phyloP scores from a whole-genome alignment of 92 coral and sea anemone species.

The Micromussa lordhowensis region DNA sequence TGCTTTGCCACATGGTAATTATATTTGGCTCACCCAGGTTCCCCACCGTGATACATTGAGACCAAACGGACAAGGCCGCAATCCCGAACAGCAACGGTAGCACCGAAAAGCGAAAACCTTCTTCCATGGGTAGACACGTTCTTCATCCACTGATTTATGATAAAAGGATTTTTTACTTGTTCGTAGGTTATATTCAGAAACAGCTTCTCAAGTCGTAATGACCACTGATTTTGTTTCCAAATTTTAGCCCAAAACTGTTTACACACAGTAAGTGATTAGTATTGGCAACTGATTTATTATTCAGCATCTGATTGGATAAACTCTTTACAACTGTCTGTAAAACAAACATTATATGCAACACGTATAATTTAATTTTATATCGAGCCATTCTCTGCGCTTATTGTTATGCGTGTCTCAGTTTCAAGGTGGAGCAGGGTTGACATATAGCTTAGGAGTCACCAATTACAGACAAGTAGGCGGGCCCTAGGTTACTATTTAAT shows the following conservation, averaged over 20 bases:
- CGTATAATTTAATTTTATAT: too few relatives aligned
- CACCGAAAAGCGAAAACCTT: not conserved
- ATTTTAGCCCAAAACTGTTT: not conserved
- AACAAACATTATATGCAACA: too few relatives aligned
- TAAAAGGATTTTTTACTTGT: not conserved
- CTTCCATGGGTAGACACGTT: not conserved
- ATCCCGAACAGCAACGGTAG: not conserved
- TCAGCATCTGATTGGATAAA: not conserved
- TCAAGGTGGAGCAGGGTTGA: too few relatives aligned
- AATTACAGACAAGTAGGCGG: too few relatives aligned
- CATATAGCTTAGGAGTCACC: too few relatives aligned
- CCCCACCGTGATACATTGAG: not conserved
- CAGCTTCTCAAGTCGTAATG: not conserved
- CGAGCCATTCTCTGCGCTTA: too few relatives aligned
- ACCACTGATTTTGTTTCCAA: not conserved
- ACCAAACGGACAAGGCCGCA: not conserved
- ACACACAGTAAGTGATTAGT: not conserved
- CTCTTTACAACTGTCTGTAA: too few relatives aligned
- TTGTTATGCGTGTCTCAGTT: too few relatives aligned
- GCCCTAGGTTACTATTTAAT: too few relatives aligned
- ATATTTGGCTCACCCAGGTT: not conserved
- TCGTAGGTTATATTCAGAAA: not conserved
- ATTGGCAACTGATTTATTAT: too few relatives aligned
- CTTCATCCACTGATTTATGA: not conserved
- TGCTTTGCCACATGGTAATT: too few relatives aligned